Percentiles rank a stretch among this genome's conserved stretches.
phyloP scores from a whole-genome alignment of 2,797 vertebrate species.

The Pipistrellus pipistrellus region DNA sequence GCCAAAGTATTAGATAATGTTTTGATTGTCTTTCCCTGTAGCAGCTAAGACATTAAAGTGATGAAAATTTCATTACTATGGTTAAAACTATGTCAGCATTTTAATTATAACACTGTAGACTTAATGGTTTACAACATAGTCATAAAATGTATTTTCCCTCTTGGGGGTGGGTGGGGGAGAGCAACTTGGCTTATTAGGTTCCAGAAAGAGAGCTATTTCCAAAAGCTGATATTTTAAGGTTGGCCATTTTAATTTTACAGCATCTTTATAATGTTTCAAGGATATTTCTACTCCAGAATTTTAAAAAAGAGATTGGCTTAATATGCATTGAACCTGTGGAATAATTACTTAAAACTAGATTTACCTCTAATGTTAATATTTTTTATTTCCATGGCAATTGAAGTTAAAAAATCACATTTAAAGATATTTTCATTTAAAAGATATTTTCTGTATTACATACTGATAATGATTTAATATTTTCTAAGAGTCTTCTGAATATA shows the following conservation, averaged over 20 bases:
- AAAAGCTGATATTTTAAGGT: slow-evolving; percentile 21
- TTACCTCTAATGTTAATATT: slow-evolving; percentile 38
- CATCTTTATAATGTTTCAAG: slow-evolving; percentile 41
- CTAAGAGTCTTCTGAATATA: slow-evolving; percentile 4
- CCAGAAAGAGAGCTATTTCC: neutral
- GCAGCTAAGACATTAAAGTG: neutral
- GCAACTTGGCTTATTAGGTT: neutral
- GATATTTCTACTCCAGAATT: neutral
- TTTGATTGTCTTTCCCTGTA: neutral
- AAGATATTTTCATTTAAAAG: slow-evolving; percentile 9
- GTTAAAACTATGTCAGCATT: slow-evolving; percentile 35
- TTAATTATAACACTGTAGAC: neutral
- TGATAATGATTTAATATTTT: slow-evolving; percentile 37
- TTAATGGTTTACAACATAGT: slow-evolving; percentile 4
- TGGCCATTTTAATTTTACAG: slow-evolving; percentile 55
- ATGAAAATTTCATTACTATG: neutral
- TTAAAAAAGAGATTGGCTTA: neutral
- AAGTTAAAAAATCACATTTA: slow-evolving; percentile 42
- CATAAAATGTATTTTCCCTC: neutral
- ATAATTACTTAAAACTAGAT: neutral
- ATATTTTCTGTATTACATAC: neutral
- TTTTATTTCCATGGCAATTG: slow-evolving; percentile 44
- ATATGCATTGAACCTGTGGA: neutral
- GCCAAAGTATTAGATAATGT: neutral
- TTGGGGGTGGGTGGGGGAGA: neutral